Evolutionary conservation across 1,140 invertebrate genomes (phyloP), one percentile per base, ranked within the genome.

Genomic region (Brachionus rubens): DNA sequence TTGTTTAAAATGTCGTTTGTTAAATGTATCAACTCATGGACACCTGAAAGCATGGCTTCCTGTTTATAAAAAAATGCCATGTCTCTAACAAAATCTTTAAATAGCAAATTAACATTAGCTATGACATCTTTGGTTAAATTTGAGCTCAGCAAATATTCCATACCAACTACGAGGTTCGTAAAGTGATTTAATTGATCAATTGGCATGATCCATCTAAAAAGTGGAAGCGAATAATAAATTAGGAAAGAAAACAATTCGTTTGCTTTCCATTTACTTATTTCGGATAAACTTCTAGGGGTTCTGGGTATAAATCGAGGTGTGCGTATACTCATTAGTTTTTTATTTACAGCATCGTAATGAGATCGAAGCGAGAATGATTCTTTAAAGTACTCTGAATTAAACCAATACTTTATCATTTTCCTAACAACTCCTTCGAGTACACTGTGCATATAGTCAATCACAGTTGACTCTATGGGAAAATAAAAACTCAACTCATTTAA

Each of bases 51-150:
- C 21, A 54, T 26, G 2, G 52, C 2, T 3, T n/a, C 26, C 28
- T 54, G 5, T 12, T 4, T 30, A n/a, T 54, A 54, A 54, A 54
- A 54, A 7, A 4, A 28, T 3, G 2, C 52, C 26, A 54, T 54
- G 12, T 54, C 26, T 54, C 26, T 54, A 3, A 54, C 52, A 33
- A 56, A 56, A 56, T 56, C 28, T 56, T 56, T 56, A 56, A 36
- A 56, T n/a, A 56, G 4, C 5, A 30, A 10, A 16, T 56, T 30
- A 12, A 30, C 14, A 5, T 33, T 10, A 14, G 16, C n/a, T 36
- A 56, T 3, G 1, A 1, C 2, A 12, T 33, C 28, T 14, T 30
- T 5, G n/a, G 5, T 33, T 56, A 33, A 2, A 33, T 56, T 33
- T 56, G 7, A 0, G 0, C 3, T 33, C 14, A 56, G 14, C 14